Evolutionary conservation across 1,140 invertebrate genomes (phyloP).

Genomic region (Chionoecetes opilio): DNA sequence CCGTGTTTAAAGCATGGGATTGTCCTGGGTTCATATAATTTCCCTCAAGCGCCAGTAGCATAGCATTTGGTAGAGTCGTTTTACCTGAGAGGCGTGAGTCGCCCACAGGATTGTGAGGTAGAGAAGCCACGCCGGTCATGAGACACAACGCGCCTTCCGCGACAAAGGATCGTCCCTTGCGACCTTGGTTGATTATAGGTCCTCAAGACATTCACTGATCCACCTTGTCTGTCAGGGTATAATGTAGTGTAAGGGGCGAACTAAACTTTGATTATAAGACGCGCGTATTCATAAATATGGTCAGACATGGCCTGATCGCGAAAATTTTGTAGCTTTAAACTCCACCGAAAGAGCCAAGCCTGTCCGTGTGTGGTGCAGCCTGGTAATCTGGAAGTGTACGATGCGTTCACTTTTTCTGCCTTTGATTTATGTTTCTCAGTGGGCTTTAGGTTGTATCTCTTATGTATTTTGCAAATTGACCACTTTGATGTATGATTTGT

Average conservation of each 20-base stretch:
- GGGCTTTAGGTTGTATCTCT: neutral
- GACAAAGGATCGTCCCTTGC: conserved; percentile 70
- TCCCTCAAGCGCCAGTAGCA: neutral
- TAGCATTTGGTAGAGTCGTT: neutral
- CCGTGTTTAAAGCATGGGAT: neutral
- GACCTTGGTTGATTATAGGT: conserved; percentile 62
- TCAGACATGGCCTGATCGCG: conserved; percentile 46
- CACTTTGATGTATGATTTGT: neutral
- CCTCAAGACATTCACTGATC: neutral
- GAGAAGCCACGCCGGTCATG: conserved; percentile 69
- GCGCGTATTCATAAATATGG: neutral
- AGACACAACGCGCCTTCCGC: conserved; percentile 69
- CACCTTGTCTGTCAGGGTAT: too few relatives aligned
- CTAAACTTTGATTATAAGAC: neutral
- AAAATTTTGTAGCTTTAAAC: conserved; percentile 77
- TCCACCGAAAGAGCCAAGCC: conserved; percentile 56
- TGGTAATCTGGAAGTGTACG: conserved; percentile 55
- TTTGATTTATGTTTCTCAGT: neutral
- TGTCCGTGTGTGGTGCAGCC: conserved; percentile 65
- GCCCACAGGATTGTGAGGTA: conserved; percentile 42
- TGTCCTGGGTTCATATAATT: neutral
- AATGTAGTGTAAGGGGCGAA: neutral
- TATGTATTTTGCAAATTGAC: neutral
- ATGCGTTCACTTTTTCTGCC: conserved; percentile 51
- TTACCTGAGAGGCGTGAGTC: neutral